These are phyloP conservation scores for Busseola fusca DNA, from an alignment of 2,888 invertebrate species.

Conservation along the genomic window DNA sequence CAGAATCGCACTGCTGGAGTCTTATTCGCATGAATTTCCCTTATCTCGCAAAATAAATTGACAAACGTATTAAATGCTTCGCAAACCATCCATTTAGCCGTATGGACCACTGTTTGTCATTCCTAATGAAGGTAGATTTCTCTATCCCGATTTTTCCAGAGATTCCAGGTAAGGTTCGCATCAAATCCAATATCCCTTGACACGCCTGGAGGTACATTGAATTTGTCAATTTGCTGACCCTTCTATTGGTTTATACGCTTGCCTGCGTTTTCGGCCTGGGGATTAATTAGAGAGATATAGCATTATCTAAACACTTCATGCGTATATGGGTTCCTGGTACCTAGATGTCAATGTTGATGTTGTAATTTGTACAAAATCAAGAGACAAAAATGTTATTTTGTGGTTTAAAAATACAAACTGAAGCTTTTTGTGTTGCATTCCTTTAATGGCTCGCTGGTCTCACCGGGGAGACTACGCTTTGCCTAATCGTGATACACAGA, in stretches of 20 bases:
- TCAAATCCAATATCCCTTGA: constrained; percentile 24
- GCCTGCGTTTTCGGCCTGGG: background rate
- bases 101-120: background rate
- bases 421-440: background rate
- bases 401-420: background rate
- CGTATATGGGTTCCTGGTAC: constrained; percentile 8
- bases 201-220: constrained; percentile 23
- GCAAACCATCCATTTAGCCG: background rate
- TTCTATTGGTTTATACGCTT: constrained; percentile 20
- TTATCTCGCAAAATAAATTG: background rate
- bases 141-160: background rate
- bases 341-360: too few relatives aligned
- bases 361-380: background rate
- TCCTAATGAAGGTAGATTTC: background rate
- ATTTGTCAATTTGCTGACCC: constrained; percentile 32
- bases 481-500: too few relatives aligned
- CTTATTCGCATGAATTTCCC: background rate
- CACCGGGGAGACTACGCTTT: too few relatives aligned
- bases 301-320: constrained; percentile 22
- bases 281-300: constrained; percentile 32
- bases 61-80: background rate
- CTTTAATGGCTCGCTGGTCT: too few relatives aligned
- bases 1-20: too few relatives aligned
- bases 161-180: background rate
- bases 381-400: background rate